Percentiles rank a stretch among this genome's conserved stretches.
These are phyloP conservation scores for Mus spretus DNA, from an alignment of 2,797 vertebrate genomes.

Conservation along the genomic window DNA sequence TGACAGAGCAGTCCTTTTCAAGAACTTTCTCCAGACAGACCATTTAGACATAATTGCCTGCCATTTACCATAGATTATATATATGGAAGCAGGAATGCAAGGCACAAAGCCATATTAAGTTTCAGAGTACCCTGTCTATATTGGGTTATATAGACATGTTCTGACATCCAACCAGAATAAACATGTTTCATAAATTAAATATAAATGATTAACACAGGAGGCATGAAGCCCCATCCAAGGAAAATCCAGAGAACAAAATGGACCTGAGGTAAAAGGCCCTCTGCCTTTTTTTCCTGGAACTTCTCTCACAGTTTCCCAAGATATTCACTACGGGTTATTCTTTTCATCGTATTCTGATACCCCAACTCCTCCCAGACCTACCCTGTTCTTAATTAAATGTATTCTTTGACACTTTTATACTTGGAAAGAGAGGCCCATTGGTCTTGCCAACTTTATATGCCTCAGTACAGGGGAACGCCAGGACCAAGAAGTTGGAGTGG, in stretches of 20 bases:
- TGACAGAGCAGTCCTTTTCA: neutral
- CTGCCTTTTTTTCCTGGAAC: no score
- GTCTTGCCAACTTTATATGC: no score
- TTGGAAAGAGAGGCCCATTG: neutral
- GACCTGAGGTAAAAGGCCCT: no score
- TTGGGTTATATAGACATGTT: neutral
- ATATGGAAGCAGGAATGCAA: neutral
- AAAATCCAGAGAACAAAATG: neutral
- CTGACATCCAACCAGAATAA: neutral
- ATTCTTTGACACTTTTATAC: neutral
- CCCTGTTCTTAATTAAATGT: neutral
- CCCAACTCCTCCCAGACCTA: neutral
- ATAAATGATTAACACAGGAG: neutral
- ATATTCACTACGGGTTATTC: no score
- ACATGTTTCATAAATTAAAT: neutral
- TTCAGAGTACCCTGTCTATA: neutral
- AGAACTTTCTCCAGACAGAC: neutral
- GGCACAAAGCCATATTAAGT: neutral
- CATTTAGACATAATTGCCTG: neutral
- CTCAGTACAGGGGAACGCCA: no score
- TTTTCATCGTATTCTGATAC: no score
- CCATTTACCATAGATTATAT: neutral
- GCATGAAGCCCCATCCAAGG: neutral
- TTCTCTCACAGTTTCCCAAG: no score
- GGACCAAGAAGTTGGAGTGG: no score